These are phyloP conservation scores for Stomatorhinus walkeri DNA, from an alignment of 2,797 vertebrate species.

Conservation along the genomic window DNA sequence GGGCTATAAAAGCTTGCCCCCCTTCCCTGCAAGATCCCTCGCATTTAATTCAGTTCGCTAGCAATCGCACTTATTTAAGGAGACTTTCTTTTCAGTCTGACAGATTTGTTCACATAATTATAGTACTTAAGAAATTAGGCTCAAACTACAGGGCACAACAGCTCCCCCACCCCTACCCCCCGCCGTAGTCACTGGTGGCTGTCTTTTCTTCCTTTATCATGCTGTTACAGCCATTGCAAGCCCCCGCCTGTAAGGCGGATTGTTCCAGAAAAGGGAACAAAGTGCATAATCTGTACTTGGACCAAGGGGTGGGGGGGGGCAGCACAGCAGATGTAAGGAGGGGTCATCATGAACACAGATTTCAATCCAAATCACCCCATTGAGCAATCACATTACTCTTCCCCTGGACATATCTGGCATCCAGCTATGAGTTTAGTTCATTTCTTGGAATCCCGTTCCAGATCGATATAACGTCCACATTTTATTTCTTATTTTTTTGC, in stretches of 20 bases:
- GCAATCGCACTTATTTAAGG: neutral
- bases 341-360: neutral
- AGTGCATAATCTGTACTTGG: neutral
- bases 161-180: neutral
- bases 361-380: constrained; percentile 13
- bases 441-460: constrained; percentile 7
- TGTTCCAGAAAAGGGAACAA: neutral
- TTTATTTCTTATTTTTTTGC: neutral
- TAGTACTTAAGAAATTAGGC: constrained; percentile 11
- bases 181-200: neutral
- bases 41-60: constrained; percentile 6
- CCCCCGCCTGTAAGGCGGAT: neutral
- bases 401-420: constrained; percentile 8
- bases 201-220: neutral
- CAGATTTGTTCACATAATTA: constrained; percentile 12
- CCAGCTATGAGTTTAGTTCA: neutral
- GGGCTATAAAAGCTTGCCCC: neutral
- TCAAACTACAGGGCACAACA: constrained; percentile 1
- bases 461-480: constrained; percentile 7
- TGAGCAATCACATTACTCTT: constrained; percentile 18
- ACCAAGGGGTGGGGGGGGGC: neutral
- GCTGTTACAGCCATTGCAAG: neutral
- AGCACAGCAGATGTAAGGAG: constrained; percentile 10
- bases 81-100: neutral
- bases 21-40: neutral